phyloP scores from a whole-genome alignment of 2,888 invertebrate species.

The Phaonia tiefii region DNA sequence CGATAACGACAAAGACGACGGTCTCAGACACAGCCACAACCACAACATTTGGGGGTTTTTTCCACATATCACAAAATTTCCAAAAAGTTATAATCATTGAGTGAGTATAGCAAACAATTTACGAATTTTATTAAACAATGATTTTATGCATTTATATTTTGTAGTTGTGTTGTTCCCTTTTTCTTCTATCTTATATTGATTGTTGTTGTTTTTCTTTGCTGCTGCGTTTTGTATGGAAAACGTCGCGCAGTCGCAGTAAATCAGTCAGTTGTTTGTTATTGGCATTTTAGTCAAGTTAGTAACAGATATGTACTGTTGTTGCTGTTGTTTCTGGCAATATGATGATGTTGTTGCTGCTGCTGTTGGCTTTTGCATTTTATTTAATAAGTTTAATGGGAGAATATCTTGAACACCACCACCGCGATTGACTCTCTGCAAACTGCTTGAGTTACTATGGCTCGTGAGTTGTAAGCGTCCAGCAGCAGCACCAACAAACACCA shows the following conservation, averaged over 20 bases:
- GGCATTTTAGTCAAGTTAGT: constrained; percentile 69
- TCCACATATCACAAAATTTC: not conserved
- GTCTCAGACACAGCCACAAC: too few species aligned
- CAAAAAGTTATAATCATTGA: not conserved
- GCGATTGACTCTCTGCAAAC: not conserved
- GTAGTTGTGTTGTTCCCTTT: not conserved
- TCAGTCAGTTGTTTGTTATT: constrained; percentile 55
- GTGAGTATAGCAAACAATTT: not conserved
- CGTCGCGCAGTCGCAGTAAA: constrained; percentile 1
- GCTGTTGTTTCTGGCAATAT: constrained; percentile 14
- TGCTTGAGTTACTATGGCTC: constrained; percentile 1
- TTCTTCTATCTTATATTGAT: too few species aligned
- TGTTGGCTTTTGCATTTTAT: constrained; percentile 3
- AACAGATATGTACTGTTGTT: constrained; percentile 62
- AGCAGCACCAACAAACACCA: not conserved
- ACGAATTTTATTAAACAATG: constrained; percentile 23
- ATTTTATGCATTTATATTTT: not conserved
- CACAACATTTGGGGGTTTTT: not conserved
- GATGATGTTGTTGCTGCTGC: constrained; percentile 38
- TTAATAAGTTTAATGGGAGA: constrained; percentile 10
- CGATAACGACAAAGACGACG: not conserved
- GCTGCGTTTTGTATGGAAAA: not conserved
- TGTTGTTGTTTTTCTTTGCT: not conserved
- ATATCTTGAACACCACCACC: not conserved
- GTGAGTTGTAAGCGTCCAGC: constrained; percentile 5